These are phyloP conservation scores for Eristalinus aeneus DNA, from an alignment of 2,888 invertebrate species.

Conservation along the genomic window DNA sequence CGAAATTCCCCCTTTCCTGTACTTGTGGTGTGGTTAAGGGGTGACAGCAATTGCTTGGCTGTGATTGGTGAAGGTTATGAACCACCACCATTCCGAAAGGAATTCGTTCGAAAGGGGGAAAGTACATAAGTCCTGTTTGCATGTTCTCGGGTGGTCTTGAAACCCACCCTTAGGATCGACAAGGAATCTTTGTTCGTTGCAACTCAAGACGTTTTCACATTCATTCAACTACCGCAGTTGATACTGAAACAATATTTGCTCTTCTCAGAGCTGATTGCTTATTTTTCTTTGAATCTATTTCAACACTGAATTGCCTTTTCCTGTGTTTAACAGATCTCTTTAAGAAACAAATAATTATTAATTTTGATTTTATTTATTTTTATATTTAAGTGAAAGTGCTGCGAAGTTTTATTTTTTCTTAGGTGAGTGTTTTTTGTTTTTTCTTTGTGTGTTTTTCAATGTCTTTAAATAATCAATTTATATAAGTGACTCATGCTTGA, in stretches of 20 bases:
- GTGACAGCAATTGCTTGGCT: slow-evolving; percentile 15
- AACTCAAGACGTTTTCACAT: slow-evolving; percentile 19
- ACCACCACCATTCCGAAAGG: slow-evolving; percentile 9
- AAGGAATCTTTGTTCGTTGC: background rate
- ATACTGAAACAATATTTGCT: slow-evolving; percentile 71
- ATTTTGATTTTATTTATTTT: slow-evolving; percentile 7
- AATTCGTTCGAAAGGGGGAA: background rate
- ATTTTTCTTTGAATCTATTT: slow-evolving; percentile 9
- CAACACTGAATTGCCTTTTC: slow-evolving; percentile 2
- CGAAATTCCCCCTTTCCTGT: background rate
- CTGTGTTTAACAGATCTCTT: background rate
- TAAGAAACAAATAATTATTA: slow-evolving; percentile 15
- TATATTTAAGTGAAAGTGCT: slow-evolving; percentile 16
- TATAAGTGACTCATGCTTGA: background rate
- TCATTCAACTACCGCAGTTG: slow-evolving; percentile 79
- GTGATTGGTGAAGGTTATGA: slow-evolving; percentile 49
- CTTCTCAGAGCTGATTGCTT: background rate
- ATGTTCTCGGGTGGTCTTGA: background rate
- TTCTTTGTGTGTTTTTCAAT: background rate
- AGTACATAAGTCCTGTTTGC: background rate
- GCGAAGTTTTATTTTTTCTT: background rate
- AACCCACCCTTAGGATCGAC: background rate
- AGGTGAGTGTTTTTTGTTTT: slow-evolving; percentile 35
- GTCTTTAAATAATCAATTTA: background rate
- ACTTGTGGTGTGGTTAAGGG: background rate